A percentile compares a stretch with the other conserved stretches of the same genome.
phyloP scores from a whole-genome alignment of 2,888 invertebrate species.

The Erebia aethiops region DNA sequence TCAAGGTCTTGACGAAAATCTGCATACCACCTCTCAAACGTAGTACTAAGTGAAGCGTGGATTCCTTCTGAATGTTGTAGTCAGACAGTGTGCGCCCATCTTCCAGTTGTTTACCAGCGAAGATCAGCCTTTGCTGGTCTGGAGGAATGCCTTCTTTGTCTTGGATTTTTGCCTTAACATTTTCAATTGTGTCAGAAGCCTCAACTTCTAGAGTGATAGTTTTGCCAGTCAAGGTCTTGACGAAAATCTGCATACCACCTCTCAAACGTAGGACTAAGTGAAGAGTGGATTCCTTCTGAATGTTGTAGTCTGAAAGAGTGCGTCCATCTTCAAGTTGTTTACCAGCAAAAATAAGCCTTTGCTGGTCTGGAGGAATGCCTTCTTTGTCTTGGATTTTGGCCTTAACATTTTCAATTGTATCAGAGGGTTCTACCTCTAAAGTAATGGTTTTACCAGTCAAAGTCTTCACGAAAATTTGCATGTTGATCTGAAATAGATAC shows the following conservation, averaged over 20 bases:
- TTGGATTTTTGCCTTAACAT: slow-evolving; percentile 42
- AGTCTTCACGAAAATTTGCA: slow-evolving; percentile 54
- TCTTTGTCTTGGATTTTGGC: slow-evolving; percentile 49
- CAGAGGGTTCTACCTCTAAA: slow-evolving; percentile 75
- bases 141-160: slow-evolving; percentile 52
- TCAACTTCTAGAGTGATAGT: slow-evolving; percentile 32
- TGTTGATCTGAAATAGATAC: slow-evolving; percentile 35
- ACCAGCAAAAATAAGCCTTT: slow-evolving; percentile 80
- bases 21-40: slow-evolving; percentile 57
- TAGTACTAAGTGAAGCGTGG: slow-evolving; percentile 52
- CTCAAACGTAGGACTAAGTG: slow-evolving; percentile 30
- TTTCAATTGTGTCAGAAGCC: slow-evolving; percentile 52
- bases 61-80: slow-evolving; percentile 62
- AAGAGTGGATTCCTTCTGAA: slow-evolving; percentile 31
- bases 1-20: slow-evolving; percentile 54
- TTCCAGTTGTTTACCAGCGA: slow-evolving; percentile 52
- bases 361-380: slow-evolving; percentile 75
- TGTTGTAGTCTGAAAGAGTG: slow-evolving; percentile 32
- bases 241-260: slow-evolving; percentile 52
- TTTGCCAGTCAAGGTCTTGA: slow-evolving; percentile 51
- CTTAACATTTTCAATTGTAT: slow-evolving; percentile 43
- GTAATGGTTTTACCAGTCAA: slow-evolving; percentile 37
- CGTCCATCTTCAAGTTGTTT: slow-evolving; percentile 57
- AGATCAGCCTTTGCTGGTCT: slow-evolving; percentile 53
- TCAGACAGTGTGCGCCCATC: slow-evolving; percentile 58